Base-by-base conservation (phyloP, 2,888 invertebrate genomes). In the Plusia festucae region DNA sequence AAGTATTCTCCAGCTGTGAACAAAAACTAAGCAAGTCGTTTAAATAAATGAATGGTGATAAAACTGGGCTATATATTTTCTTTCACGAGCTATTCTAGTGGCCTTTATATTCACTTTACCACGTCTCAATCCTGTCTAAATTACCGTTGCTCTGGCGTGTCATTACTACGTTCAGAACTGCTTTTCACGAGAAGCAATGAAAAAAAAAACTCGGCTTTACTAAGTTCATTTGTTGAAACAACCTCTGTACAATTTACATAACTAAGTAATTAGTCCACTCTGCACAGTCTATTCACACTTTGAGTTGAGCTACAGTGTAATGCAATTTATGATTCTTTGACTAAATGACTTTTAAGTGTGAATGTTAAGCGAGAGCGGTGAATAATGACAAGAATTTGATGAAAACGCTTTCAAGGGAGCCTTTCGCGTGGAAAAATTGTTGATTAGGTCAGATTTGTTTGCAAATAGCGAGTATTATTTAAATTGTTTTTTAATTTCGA, bases 231-330 rank as follows among this genome's bases (percentile, higher is more conserved):
- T 85, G 81, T 75, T 75, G 67, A 81, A 85, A 82, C 76, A 83
- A 82, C 76, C 70, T 74, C 76, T 74, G 74, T 78, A 78, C 60
- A 78, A 86, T 88, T 88, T 82, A 76, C 84, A 85, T 84, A 82
- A 75, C 81, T 85, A 79, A 82, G 82, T 85, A 86, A 88, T 88
- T 87, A 88, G 83, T 78, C 62, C 72, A 81, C 69, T 77, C 73
- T 78, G 66, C 61, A 16, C 61, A 69, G 65, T 70, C 69, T 69
- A 70, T 76, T 80, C 74, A 62, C 66, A 70, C 70, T 70, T 70
- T 16, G 34, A 67, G 68, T 51, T 40, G 40, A 52, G 58, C 59
- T 71, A 58, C 44, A 59, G 56, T 67, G 66, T 67, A 71, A 76
- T 76, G 61, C 57, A 75, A 81, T 78, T 79, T 76, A 74, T 73